Base-by-base conservation (phyloP, 2,888 invertebrate genomes). In the Tetropium fuscum region DNA sequence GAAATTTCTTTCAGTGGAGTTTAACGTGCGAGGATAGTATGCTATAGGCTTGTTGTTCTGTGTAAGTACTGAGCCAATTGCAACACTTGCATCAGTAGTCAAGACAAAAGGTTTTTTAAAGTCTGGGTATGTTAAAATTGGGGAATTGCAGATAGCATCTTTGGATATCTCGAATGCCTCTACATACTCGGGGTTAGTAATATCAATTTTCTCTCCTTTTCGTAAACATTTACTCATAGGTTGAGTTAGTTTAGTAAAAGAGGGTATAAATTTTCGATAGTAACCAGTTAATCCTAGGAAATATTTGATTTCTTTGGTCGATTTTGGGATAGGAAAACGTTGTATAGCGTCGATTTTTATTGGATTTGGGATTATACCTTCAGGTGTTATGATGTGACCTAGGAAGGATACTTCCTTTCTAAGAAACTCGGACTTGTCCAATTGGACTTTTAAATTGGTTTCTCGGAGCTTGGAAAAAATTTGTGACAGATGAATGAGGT, bases 321-420 rank as follows among this genome's bases (percentile, higher is more conserved):
- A 64, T 51, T 59, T 65, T 16, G 68, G 69, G 10, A 67, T 36
- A 2, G 68, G 59, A 19, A 58, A 68, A 18, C 68, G 60, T 54
- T 43, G 30, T 18, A 64, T 54, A 5, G 60, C 62, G 18, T 57
- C 15, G 2, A 68, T 64, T 64, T 68, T 66, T 3, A 27, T 22
- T 2, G 59, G 61, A 32, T 64, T 64, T 5, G 68, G 64, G 58
- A 53, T 64, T 27, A 67, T 64, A 6, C 70, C 69, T 8, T 69
- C 55, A 2, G 63, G 55, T 13, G 69, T 66, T 19, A 68, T 47
- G 10, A 66, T 44, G 34, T 69, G 64, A 10, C 66, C 66, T 38
- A 69, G 47, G 47, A 55, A 63, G 25, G 53, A 59, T 3, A 60
- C 58, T 41, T 53, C 53, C 47, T 62, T 64, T 8, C 60, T 7